These are phyloP conservation scores for Ectropis crepuscularia DNA, from an alignment of 2,888 invertebrate genomes.

Conservation along the genomic window DNA sequence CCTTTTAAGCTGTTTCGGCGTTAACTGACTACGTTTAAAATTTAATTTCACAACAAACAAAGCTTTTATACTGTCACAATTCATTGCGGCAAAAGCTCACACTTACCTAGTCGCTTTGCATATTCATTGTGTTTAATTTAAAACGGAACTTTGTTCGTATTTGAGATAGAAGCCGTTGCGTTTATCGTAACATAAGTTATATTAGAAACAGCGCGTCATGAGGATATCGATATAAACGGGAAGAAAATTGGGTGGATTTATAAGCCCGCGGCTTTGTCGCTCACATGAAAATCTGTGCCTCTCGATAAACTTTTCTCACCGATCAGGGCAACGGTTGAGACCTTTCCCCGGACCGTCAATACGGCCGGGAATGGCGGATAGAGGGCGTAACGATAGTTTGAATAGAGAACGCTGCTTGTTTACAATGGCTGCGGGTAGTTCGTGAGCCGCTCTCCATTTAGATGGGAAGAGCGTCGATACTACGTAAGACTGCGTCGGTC, in stretches of 20 bases:
- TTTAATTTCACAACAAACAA: constrained; percentile 68
- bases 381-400: constrained; percentile 76
- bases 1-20: constrained; percentile 56
- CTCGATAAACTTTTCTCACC: constrained; percentile 61
- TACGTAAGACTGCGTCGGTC: constrained; percentile 64
- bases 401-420: constrained; percentile 80
- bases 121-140: constrained; percentile 62
- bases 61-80: constrained; percentile 73
- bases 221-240: constrained; percentile 9
- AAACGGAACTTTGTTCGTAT: constrained; percentile 48
- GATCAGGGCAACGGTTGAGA: constrained; percentile 59
- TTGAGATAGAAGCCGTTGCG: constrained; percentile 38
- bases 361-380: constrained; percentile 66
- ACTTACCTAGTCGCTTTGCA: constrained; percentile 58
- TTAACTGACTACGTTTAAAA: constrained; percentile 60
- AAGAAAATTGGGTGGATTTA: constrained; percentile 45
- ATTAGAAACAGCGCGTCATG: constrained; percentile 11
- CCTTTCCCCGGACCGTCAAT: constrained; percentile 70
- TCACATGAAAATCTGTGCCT: constrained; percentile 58
- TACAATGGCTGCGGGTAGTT: constrained; percentile 81
- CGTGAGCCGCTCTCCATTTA: constrained; percentile 79
- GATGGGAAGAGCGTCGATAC: constrained; percentile 76
- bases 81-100: constrained; percentile 64
- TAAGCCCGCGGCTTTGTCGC: constrained; percentile 53
- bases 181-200: constrained; percentile 33